Evolutionary conservation across 2,113 vertebrate species (phyloP).

Genomic region (Hemiscyllium ocellatum): DNA sequence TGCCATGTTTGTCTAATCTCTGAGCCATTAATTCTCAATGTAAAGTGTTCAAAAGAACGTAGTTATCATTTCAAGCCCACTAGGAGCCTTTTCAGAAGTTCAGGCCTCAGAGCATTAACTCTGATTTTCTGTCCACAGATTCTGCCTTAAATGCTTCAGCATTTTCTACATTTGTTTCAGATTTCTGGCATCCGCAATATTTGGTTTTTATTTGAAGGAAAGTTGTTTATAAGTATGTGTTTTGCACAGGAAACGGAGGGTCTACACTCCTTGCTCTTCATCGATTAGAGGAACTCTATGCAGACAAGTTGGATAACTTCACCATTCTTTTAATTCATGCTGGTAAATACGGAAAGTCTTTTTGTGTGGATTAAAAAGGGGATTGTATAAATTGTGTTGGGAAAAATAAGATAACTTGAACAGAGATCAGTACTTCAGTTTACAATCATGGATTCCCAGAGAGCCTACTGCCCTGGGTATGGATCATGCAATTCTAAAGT

Average conservation of each 20-base stretch:
- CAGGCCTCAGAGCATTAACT: no score
- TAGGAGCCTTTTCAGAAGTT: no score
- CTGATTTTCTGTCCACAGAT: no score
- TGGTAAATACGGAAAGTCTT: slow-evolving; percentile 57
- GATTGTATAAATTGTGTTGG: background rate
- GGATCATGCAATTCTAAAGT: background rate
- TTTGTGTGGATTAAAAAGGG: background rate
- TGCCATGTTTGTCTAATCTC: background rate
- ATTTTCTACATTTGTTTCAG: no score
- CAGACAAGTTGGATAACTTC: slow-evolving; percentile 60
- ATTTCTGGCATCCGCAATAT: no score
- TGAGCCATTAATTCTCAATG: no score
- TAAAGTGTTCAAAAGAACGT: background rate
- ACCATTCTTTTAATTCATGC: slow-evolving; percentile 83
- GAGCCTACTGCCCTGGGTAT: background rate
- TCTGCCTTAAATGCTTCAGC: no score
- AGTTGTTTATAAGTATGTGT: background rate
- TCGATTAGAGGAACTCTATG: slow-evolving; percentile 65
- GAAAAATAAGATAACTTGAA: background rate
- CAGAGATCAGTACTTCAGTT: background rate
- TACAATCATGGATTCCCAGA: background rate
- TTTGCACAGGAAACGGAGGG: slow-evolving; percentile 80
- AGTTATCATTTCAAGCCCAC: no score
- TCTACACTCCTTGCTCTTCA: slow-evolving; percentile 74
- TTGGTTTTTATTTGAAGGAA: no score